Evolutionary conservation across 1,140 invertebrate species (phyloP), one percentile per base, ranked within the genome.

Genomic region (Diachasma alloeum): DNA sequence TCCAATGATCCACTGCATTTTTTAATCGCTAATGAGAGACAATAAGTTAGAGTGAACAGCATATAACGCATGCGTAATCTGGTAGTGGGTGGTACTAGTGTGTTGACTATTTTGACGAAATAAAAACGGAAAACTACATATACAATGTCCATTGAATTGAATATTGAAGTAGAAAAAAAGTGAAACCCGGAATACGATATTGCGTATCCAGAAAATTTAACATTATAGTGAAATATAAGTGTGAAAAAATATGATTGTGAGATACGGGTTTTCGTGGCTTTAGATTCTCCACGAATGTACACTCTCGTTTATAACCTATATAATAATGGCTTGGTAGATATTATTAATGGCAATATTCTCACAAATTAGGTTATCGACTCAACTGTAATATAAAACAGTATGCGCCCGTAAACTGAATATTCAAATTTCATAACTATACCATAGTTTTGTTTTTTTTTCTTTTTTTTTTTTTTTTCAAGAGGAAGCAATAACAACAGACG

Each of bases 101-200:
- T 63, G 59, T 63, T 63, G 59, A 63, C 59, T 63, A 31, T 63
- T 63, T 63, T 63, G 59, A 63, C 24, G 59, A 63, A 63, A 63
- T 6, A 31, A 63, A 63, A 63, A 31, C 59, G 22, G 26, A 31
- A 6, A 63, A 63, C 5, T 63, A 63, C 59, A 63, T 31, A 63
- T 19, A 63, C 59, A 63, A 53, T 63, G 5, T 63, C 22, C 11
- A 24, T 19, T 63, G 24, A 15, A 63, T 63, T 11, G 22, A 63
- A 31, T 63, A 13, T 63, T 63, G 19, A 19, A 4, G 24, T 63
- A 63, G 4, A 4, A 17, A 26, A 24, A 63, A 63, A 63, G 59
- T 63, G 22, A 26, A 11, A 26, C 4, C 22, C 1, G 11, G 8
- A 63, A 19, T 63, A 63, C 22, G 19, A 26, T 26, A 63, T 63